Conservation (phyloP, 64 coral and sea anemone genomes). For the Catalaphyllia jardinei region DNA sequence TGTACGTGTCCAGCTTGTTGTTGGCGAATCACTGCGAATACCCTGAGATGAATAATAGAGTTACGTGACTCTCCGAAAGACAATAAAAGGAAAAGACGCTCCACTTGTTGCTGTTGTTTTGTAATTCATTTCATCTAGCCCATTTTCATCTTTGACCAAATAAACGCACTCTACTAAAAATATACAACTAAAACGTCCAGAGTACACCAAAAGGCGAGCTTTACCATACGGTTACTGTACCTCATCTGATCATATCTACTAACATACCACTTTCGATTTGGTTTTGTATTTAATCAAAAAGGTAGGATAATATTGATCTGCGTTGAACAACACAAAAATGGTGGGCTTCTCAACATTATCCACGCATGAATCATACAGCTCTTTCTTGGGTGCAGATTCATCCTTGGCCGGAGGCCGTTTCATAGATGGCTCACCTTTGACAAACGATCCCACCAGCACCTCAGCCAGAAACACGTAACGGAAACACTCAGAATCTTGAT, state of each 20-base stretch:
- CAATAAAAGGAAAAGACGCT: too few relatives aligned
- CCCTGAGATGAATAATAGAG: too few relatives aligned
- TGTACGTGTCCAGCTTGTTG: too few relatives aligned
- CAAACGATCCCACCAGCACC: slow-evolving; percentile 51
- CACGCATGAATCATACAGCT: slow-evolving; percentile 53
- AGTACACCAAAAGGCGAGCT: not conserved
- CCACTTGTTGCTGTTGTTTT: too few relatives aligned
- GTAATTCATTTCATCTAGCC: not conserved
- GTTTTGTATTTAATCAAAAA: slow-evolving; percentile 42
- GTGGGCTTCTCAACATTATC: slow-evolving; percentile 20
- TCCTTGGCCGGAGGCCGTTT: slow-evolving; percentile 10
- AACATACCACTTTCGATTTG: slow-evolving; percentile 25
- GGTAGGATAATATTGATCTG: slow-evolving; percentile 53
- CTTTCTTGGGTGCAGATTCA: not conserved
- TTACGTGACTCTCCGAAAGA: too few relatives aligned
- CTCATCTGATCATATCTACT: not conserved
- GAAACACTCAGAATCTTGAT: not conserved
- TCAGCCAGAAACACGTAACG: slow-evolving; percentile 42
- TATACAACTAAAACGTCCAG: not conserved
- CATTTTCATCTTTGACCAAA: not conserved
- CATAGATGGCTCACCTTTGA: slow-evolving; percentile 6
- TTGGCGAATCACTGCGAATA: too few relatives aligned
- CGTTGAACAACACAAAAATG: slow-evolving; percentile 40
- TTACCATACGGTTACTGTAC: not conserved
- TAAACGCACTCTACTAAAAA: not conserved